phyloP scores from a whole-genome alignment of 2,113 vertebrate species.

The Collichthys lucidus region DNA sequence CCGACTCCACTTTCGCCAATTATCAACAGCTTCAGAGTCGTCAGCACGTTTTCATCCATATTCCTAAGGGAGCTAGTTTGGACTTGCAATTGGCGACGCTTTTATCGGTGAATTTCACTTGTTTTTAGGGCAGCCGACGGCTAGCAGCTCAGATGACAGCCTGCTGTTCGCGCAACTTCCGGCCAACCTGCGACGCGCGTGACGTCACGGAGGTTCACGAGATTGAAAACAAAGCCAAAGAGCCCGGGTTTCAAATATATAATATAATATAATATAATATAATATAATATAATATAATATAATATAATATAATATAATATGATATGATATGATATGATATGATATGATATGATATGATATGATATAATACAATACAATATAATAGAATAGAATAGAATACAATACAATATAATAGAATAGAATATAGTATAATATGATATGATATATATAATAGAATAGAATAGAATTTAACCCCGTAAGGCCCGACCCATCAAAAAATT shows the following conservation, averaged over 20 bases:
- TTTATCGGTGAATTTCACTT: neutral
- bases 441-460: too few species aligned
- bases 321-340: too few species aligned
- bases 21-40: constrained; percentile 95
- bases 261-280: neutral
- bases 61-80: constrained; percentile 6
- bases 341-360: too few species aligned
- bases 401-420: too few species aligned
- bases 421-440: too few species aligned
- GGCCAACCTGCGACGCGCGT: constrained; percentile 5
- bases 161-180: constrained; percentile 63
- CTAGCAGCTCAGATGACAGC: constrained; percentile 50
- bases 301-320: too few species aligned
- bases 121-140: constrained; percentile 40
- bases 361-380: too few species aligned
- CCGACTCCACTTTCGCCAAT: constrained; percentile 98
- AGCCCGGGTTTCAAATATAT: too few species aligned
- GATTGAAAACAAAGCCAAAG: neutral
- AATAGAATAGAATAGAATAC: too few species aligned
- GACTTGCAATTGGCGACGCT: neutral
- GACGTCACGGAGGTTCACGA: constrained; percentile 39
- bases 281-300: neutral
- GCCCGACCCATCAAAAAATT: too few species aligned
- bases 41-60: constrained; percentile 97
- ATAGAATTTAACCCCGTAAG: too few species aligned